These are phyloP conservation scores for Cyclophora albipunctata DNA, from an alignment of 2,888 invertebrate species.

Conservation along the genomic window DNA sequence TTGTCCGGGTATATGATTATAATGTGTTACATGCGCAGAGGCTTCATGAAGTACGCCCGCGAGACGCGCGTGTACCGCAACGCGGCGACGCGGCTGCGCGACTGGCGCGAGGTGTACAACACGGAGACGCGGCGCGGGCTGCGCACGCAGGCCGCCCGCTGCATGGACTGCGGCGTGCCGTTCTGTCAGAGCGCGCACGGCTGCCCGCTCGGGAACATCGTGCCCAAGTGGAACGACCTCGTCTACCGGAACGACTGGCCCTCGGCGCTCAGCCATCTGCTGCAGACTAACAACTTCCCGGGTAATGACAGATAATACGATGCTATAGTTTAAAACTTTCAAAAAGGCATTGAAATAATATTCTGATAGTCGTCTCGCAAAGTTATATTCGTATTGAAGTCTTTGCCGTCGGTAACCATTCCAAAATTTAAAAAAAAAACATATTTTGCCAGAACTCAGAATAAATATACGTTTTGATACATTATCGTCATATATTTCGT, in stretches of 20 bases:
- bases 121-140: constrained; percentile 91
- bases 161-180: constrained; percentile 99
- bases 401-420: no score
- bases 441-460: no score
- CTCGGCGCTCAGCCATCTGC: constrained; percentile 91
- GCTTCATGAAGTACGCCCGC: constrained; percentile 97
- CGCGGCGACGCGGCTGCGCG: constrained; percentile 88
- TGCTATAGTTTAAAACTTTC: no score
- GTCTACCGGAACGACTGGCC: constrained; percentile 96
- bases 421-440: no score
- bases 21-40: constrained; percentile 62
- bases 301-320: constrained; percentile 60
- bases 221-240: constrained; percentile 99
- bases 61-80: constrained; percentile 91
- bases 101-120: constrained; percentile 98
- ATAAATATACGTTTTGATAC: no score
- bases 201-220: constrained; percentile 98
- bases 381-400: no score
- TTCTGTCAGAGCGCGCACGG: constrained; percentile 90
- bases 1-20: no score
- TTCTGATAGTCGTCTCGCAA: no score
- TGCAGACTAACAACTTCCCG: constrained; percentile 99
- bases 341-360: no score
- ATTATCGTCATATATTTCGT: no score
- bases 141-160: constrained; percentile 92